phyloP scores from a whole-genome alignment of 2,888 invertebrate genomes.

The Selenia dentaria region DNA sequence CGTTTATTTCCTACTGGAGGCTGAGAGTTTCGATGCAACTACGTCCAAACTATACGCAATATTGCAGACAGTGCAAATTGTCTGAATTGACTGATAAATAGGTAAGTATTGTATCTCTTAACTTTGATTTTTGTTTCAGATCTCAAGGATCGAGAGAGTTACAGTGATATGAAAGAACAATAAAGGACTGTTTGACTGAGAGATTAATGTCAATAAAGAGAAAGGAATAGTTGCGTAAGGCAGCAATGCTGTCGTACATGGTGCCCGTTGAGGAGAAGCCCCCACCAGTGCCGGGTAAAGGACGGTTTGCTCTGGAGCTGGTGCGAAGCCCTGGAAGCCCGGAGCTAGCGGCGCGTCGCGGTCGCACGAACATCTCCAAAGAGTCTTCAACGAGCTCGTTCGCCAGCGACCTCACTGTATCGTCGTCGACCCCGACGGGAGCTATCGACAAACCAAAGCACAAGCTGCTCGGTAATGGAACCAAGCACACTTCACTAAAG shows the following conservation, averaged over 20 bases:
- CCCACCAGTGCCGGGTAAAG: slow-evolving; percentile 84
- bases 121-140: slow-evolving; percentile 57
- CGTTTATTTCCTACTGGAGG: too few species aligned
- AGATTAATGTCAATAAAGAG: slow-evolving; percentile 31
- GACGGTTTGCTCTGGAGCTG: slow-evolving; percentile 79
- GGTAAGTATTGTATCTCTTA: too few species aligned
- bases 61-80: too few species aligned
- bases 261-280: slow-evolving; percentile 91
- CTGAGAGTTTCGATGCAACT: too few species aligned
- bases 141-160: slow-evolving; percentile 43
- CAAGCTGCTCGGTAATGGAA: slow-evolving; percentile 88
- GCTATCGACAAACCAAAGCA: slow-evolving; percentile 87
- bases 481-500: slow-evolving; percentile 89
- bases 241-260: slow-evolving; percentile 91
- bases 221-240: slow-evolving; percentile 22
- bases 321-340: slow-evolving; percentile 68
- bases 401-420: slow-evolving; percentile 86
- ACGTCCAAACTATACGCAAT: too few species aligned
- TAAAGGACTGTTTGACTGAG: slow-evolving; percentile 23
- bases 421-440: slow-evolving; percentile 86
- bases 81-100: too few species aligned
- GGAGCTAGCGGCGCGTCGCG: slow-evolving; percentile 57
- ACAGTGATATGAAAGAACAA: slow-evolving; percentile 37
- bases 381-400: slow-evolving; percentile 90
- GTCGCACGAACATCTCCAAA: slow-evolving; percentile 79